A percentile compares a stretch with the other conserved stretches of the same genome.
phyloP scores from a whole-genome alignment of 2,888 invertebrate genomes.

The Subacronicta megacephala region DNA sequence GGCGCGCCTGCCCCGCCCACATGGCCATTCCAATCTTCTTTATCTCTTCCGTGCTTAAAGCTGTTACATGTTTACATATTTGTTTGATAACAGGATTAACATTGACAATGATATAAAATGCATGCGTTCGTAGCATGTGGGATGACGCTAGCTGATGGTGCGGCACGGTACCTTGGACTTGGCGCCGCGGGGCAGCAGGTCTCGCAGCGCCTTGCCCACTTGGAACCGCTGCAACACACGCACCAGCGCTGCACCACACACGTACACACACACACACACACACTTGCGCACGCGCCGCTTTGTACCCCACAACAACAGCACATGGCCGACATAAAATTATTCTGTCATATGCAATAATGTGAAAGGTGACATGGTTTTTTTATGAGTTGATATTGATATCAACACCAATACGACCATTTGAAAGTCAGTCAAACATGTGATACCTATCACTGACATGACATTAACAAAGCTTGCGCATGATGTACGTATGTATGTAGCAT shows the following conservation, averaged over 20 bases:
- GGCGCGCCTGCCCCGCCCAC: too few species aligned
- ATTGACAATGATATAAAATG: not conserved
- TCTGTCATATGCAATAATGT: not conserved
- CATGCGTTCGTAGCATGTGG: not conserved
- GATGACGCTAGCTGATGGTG: not conserved
- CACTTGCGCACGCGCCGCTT: conserved; percentile 19
- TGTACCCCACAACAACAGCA: conserved; percentile 5
- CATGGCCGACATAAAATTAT: not conserved
- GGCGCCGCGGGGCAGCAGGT: conserved; percentile 74
- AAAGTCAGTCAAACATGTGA: too few species aligned
- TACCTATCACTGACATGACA: too few species aligned
- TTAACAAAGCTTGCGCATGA: too few species aligned
- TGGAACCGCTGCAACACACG: conserved; percentile 83
- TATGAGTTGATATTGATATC: too few species aligned
- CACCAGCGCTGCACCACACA: conserved; percentile 59
- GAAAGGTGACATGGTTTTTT: fast-evolving
- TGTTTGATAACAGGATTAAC: not conserved
- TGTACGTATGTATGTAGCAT: too few species aligned
- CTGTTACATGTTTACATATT: not conserved
- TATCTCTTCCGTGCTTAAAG: too few species aligned
- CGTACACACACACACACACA: not conserved
- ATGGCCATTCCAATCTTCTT: too few species aligned
- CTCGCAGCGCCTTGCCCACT: conserved; percentile 75
- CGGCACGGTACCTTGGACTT: conserved; percentile 74
- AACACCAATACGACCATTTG: too few species aligned